Conservation (phyloP, 2,797 vertebrate genomes). For the Serranus cabrilla region DNA sequence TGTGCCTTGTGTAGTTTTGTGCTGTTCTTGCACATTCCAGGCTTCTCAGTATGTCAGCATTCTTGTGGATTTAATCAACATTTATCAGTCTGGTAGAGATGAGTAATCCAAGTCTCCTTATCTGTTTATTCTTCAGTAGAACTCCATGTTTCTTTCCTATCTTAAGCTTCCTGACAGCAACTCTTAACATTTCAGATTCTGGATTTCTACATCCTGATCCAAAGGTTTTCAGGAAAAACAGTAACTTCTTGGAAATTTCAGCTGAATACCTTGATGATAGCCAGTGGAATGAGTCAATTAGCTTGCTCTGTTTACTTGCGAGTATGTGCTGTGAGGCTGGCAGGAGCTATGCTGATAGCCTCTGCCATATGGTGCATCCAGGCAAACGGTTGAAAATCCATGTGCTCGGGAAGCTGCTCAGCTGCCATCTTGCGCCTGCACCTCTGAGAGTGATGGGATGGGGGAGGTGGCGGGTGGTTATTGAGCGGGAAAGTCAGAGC, state of each 20-base stretch:
- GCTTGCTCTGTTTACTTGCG: slow-evolving; percentile 40
- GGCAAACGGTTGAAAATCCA: slow-evolving; percentile 66
- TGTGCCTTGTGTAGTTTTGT: not conserved
- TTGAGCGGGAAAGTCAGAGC: slow-evolving; percentile 40
- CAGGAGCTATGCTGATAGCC: slow-evolving; percentile 55
- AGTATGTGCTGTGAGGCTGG: slow-evolving; percentile 43
- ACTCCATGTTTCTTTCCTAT: slow-evolving; percentile 2
- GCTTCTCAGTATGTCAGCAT: not conserved
- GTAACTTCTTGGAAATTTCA: not conserved
- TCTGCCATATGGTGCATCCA: slow-evolving; percentile 75
- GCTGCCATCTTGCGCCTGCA: slow-evolving; percentile 68
- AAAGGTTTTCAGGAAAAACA: not conserved
- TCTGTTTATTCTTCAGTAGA: slow-evolving; percentile 29
- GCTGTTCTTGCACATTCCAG: slow-evolving; percentile 9
- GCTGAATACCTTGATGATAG: slow-evolving; percentile 23
- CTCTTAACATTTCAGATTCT: slow-evolving; percentile 9
- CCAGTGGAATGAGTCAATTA: slow-evolving; percentile 38
- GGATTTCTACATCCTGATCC: slow-evolving; percentile 2
- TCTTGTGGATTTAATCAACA: slow-evolving; percentile 21
- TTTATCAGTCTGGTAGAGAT: slow-evolving; percentile 26
- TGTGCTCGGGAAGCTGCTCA: slow-evolving; percentile 70
- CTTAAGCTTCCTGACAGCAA: slow-evolving; percentile 11
- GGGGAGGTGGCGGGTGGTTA: slow-evolving; percentile 16
- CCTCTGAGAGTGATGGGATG: slow-evolving; percentile 54
- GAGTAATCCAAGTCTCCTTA: slow-evolving; percentile 38